These are phyloP conservation scores for Tupiocoris notatus DNA, from an alignment of 2,888 invertebrate species.

Conservation along the genomic window DNA sequence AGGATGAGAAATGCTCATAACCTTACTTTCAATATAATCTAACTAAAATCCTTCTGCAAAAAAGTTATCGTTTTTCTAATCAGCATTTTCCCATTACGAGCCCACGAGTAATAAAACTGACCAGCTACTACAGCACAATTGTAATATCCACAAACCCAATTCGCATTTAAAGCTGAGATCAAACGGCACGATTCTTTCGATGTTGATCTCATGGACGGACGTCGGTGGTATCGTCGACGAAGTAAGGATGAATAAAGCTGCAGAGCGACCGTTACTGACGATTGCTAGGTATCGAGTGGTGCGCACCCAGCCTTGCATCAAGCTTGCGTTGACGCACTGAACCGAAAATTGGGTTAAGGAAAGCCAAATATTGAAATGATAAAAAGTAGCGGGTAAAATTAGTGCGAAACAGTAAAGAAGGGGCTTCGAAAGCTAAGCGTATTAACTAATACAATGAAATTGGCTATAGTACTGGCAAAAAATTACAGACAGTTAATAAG, in stretches of 20 bases:
- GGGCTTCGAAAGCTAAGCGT: too few species aligned
- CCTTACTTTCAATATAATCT: too few species aligned
- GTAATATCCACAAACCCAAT: slow-evolving; percentile 58
- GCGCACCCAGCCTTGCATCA: slow-evolving; percentile 58
- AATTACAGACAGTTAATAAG: too few species aligned
- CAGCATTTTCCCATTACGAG: too few species aligned
- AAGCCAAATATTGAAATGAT: neutral
- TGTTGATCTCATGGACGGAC: slow-evolving; percentile 72
- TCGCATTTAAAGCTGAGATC: slow-evolving; percentile 77
- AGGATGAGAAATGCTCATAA: too few species aligned
- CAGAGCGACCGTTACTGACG: slow-evolving; percentile 59
- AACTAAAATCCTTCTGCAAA: too few species aligned
- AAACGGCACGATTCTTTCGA: slow-evolving; percentile 78
- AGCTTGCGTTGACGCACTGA: slow-evolving; percentile 53
- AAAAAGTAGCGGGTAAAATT: neutral
- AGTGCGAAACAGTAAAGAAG: neutral
- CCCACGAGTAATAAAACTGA: too few species aligned
- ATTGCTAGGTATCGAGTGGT: slow-evolving; percentile 61
- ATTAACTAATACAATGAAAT: too few species aligned
- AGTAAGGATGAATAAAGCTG: slow-evolving; percentile 61
- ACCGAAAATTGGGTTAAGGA: slow-evolving; percentile 18
- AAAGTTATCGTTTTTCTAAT: too few species aligned
- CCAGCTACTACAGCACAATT: neutral
- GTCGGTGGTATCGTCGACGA: slow-evolving; percentile 66
- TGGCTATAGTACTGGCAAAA: too few species aligned